Conservation (phyloP, 1,140 invertebrate species). For the Drosophila elegans region DNA sequence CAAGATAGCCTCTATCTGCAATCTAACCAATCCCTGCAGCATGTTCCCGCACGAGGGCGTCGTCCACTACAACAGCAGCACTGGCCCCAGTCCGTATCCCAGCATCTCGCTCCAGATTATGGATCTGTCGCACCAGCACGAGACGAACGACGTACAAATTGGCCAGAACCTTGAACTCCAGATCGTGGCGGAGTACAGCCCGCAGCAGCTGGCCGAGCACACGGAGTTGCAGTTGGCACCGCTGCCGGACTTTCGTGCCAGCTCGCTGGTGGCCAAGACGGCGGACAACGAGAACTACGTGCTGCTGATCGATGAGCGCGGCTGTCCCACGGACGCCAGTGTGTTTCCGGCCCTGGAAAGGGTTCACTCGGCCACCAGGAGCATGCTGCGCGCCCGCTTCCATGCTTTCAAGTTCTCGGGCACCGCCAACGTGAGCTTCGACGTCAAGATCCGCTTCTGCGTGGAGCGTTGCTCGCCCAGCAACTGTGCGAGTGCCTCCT, state of each 20-base stretch:
- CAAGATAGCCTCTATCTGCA: too few relatives aligned
- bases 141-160: conserved; percentile 80
- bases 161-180: conserved; percentile 79
- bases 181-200: conserved; percentile 72
- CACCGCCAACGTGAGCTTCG: conserved; percentile 85
- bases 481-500: conserved; percentile 55
- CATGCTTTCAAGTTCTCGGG: conserved; percentile 86
- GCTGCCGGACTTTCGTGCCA: conserved; percentile 73
- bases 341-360: conserved; percentile 85
- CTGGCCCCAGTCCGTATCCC: conserved; percentile 53
- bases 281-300: conserved; percentile 85
- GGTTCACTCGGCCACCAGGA: conserved; percentile 66
- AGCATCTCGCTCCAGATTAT: conserved; percentile 75
- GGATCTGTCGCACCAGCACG: conserved; percentile 74
- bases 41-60: conserved; percentile 63
- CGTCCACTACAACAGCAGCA: conserved; percentile 64
- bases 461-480: conserved; percentile 76
- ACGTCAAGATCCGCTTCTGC: conserved; percentile 86
- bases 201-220: conserved; percentile 49
- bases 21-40: conserved; percentile 18
- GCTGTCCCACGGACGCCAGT: conserved; percentile 87
- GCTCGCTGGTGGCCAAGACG: conserved; percentile 84
- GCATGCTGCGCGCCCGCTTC: conserved; percentile 81
- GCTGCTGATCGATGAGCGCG: conserved; percentile 87
- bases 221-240: conserved; percentile 61